These are phyloP conservation scores for Halcyon senegalensis DNA, from an alignment of 2,113 vertebrate genomes.

Conservation along the genomic window DNA sequence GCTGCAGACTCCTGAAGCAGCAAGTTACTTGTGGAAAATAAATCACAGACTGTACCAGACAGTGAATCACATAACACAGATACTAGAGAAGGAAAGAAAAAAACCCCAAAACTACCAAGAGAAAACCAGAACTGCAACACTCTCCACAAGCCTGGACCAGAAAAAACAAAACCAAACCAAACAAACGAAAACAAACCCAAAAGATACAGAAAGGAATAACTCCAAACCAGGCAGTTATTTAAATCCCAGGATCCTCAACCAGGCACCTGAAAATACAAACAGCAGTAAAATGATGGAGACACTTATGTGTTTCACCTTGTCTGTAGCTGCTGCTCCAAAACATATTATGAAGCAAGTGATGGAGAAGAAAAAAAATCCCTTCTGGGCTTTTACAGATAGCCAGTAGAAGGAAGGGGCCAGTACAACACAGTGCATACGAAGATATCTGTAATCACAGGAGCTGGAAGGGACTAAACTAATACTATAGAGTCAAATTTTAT, in stretches of 20 bases:
- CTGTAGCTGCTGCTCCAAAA: background rate
- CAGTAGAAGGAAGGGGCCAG: background rate
- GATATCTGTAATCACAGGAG: background rate
- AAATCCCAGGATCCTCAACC: background rate
- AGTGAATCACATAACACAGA: background rate
- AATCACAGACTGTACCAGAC: rapidly evolving
- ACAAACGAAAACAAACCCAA: background rate
- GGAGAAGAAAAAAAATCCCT: background rate
- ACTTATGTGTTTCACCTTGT: background rate
- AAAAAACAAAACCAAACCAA: background rate
- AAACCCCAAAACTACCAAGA: background rate
- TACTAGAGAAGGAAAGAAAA: background rate
- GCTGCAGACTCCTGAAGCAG: background rate
- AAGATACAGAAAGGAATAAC: background rate
- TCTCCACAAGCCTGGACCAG: background rate
- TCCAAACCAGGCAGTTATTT: background rate
- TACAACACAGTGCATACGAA: rapidly evolving
- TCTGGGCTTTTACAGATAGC: background rate
- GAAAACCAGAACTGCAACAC: background rate
- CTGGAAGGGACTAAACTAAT: background rate
- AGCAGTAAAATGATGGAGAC: background rate
- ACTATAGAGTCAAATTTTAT: background rate
- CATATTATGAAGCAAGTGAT: background rate
- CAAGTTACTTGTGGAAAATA: background rate
- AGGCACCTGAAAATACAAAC: background rate